These are phyloP conservation scores for Lepilemur septentrionalis DNA, from an alignment of 2,797 vertebrate genomes.

Conservation along the genomic window DNA sequence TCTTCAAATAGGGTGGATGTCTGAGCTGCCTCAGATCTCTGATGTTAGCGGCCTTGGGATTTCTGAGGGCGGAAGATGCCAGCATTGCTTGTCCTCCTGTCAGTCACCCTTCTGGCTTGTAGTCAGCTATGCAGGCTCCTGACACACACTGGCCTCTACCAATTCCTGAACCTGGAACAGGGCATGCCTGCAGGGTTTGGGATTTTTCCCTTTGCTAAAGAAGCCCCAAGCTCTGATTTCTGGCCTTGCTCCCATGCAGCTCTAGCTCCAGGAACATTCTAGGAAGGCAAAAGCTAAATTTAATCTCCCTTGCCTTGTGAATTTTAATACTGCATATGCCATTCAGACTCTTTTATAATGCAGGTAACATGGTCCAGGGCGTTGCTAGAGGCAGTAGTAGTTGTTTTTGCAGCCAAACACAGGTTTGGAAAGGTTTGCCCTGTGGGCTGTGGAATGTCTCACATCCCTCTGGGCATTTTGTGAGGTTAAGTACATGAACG, in stretches of 20 bases:
- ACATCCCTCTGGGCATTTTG: background rate
- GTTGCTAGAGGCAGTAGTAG: background rate
- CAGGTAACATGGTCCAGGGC: background rate
- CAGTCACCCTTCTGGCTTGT: background rate
- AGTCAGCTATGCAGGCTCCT: background rate
- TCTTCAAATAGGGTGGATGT: background rate
- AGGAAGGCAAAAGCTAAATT: slow-evolving; percentile 57
- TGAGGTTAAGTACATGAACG: background rate
- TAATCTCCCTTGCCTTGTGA: slow-evolving; percentile 47
- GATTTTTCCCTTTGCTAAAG: slow-evolving; percentile 41
- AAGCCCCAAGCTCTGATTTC: background rate
- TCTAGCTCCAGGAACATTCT: background rate
- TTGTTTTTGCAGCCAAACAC: background rate
- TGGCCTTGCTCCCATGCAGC: slow-evolving; percentile 29
- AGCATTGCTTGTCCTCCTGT: background rate
- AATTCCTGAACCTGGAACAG: background rate
- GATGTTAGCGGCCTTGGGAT: background rate
- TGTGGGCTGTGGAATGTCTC: background rate
- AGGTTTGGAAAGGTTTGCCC: background rate
- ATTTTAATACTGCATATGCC: slow-evolving; percentile 30
- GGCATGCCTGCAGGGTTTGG: background rate
- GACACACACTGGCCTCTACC: background rate
- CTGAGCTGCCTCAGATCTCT: background rate
- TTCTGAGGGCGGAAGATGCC: background rate
- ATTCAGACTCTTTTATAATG: slow-evolving; percentile 17